Evolutionary conservation across 2,888 invertebrate genomes (phyloP), one percentile per base, ranked within the genome.

Genomic region (Spodoptera littoralis): DNA sequence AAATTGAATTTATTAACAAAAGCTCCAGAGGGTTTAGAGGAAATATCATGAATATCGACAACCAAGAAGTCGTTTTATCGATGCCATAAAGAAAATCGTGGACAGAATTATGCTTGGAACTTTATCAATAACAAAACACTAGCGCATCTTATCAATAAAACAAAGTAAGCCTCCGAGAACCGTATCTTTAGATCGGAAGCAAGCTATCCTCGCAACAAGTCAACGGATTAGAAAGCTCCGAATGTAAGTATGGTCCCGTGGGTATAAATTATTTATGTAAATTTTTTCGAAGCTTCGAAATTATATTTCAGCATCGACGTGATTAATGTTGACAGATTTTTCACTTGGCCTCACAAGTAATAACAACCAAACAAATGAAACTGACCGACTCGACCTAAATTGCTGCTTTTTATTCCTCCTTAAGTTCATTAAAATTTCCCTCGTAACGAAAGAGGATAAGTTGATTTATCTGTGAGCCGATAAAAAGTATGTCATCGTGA

Each of bases 261-360:
- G 86, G 92, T 89, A 91, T 92, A 93, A 91, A 93, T 93, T 93
- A 93, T 90, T 91, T 92, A 93, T 93, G 92, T 92, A 91, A 93
- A 92, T 93, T 90, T 88, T 89, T 90, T 91, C 88, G 89, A 88
- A 90, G 88, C 86, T 85, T 89, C 88, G 86, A 89, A 92, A 92
- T 93, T 90, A 88, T 92, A 89, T 92, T 93, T 92, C 90, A 90
- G 91, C 84, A 89, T 90, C 87, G 85, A 89, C 86, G 85, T 93
- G 93, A 94, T 93, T 92, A 92, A 93, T 93, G 88, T 87, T 84
- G 90, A 90, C 88, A 87, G 90, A 92, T 91, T 93, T 93, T 92
- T 93, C 90, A 90, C 88, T 92, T 86, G 85, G 87, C 84, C 86
- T 91, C 88, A 74, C 82, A 89, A 91, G 88, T 89, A 90, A 36